Conservation (phyloP, 2,888 invertebrate species). For the Nymphalis c-album region DNA sequence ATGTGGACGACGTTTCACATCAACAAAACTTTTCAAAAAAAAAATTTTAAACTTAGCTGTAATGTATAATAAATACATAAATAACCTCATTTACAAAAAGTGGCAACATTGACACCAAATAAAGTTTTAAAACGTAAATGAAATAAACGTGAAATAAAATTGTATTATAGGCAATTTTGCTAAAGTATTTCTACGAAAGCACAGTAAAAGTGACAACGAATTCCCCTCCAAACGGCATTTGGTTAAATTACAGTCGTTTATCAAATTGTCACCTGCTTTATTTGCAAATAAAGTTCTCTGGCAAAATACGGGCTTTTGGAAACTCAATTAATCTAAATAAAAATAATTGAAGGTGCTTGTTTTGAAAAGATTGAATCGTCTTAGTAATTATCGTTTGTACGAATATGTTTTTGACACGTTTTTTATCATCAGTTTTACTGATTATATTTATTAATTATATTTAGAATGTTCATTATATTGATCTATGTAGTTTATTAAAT, state of each 20-base stretch:
- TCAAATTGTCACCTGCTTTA: conserved; percentile 46
- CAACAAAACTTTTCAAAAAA: neutral
- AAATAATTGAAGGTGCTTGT: conserved; percentile 32
- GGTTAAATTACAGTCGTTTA: conserved; percentile 43
- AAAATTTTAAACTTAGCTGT: too few relatives aligned
- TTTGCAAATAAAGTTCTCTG: conserved; percentile 41
- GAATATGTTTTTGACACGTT: neutral
- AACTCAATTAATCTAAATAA: conserved; percentile 41
- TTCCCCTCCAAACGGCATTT: conserved; percentile 40
- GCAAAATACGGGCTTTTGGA: conserved; percentile 39
- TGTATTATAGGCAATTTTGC: conserved; percentile 8
- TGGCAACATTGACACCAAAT: neutral
- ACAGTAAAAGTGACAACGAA: conserved; percentile 40
- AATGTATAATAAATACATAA: too few relatives aligned
- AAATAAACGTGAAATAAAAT: conserved; percentile 6
- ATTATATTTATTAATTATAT: neutral
- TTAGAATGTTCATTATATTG: neutral
- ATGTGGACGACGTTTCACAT: too few relatives aligned
- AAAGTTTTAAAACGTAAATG: neutral
- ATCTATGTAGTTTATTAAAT: too few relatives aligned
- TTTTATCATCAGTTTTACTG: too few relatives aligned
- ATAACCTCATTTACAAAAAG: neutral
- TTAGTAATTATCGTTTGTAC: neutral
- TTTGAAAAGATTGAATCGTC: conserved; percentile 14
- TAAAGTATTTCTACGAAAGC: conserved; percentile 41